phyloP scores from a whole-genome alignment of 2,113 vertebrate genomes.

The Tor tambroides region DNA sequence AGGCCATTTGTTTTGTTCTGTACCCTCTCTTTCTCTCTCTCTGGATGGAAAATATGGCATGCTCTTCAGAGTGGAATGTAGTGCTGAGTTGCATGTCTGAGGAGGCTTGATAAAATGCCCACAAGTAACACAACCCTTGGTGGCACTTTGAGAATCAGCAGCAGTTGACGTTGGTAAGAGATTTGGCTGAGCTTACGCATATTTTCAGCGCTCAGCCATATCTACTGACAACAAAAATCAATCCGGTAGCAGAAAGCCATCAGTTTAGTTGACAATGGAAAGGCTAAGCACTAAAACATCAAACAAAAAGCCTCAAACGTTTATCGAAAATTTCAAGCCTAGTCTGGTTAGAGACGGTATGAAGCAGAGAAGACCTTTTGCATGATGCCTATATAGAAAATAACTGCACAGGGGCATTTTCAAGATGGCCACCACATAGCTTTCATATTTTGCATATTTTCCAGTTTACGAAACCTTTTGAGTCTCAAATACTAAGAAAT shows the following conservation, averaged over 20 bases:
- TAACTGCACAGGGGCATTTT: background rate
- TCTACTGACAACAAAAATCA: slow-evolving; percentile 41
- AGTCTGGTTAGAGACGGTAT: background rate
- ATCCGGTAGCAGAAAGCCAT: slow-evolving; percentile 17
- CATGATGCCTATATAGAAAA: background rate
- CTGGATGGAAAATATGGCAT: slow-evolving; percentile 54
- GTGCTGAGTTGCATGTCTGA: slow-evolving; percentile 36
- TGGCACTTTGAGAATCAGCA: slow-evolving; percentile 43
- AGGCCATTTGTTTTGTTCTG: slow-evolving; percentile 43
- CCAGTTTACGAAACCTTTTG: no score
- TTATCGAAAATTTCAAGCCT: background rate
- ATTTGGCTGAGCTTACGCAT: slow-evolving; percentile 32
- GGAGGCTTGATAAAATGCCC: slow-evolving; percentile 44
- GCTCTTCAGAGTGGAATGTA: slow-evolving; percentile 57
- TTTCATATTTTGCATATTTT: no score
- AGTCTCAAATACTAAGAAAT: no score
- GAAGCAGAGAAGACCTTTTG: background rate
- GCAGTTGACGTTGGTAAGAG: slow-evolving; percentile 24
- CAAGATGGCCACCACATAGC: background rate
- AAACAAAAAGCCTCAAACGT: slow-evolving; percentile 20
- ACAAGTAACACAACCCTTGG: slow-evolving; percentile 35
- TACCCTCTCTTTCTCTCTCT: slow-evolving; percentile 43
- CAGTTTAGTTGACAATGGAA: slow-evolving; percentile 20
- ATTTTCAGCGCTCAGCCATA: slow-evolving; percentile 18
- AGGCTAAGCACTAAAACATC: slow-evolving; percentile 16